Evolutionary conservation across 2,113 vertebrate genomes (phyloP).

Genomic region (Siphamia tubifer): DNA sequence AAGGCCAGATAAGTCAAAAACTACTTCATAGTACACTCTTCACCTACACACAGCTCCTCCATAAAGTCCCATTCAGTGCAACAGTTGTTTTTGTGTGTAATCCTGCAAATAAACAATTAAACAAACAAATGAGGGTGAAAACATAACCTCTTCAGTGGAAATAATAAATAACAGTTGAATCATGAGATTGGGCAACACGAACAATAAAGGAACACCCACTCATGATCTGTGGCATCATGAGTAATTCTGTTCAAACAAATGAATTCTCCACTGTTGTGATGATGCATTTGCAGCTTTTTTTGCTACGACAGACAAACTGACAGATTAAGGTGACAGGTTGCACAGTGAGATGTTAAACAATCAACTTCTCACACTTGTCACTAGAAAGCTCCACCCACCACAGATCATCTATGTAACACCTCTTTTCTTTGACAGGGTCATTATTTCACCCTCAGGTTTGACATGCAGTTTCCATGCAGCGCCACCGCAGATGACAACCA

Average conservation of each 20-base stretch:
- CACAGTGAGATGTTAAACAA: background rate
- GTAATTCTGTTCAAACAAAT: background rate
- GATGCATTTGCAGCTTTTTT: background rate
- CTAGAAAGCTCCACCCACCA: background rate
- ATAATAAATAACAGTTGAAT: too few species aligned
- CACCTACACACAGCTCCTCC: too few species aligned
- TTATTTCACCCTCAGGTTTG: conserved; percentile 37
- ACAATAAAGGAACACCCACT: background rate
- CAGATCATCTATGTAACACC: conserved; percentile 43
- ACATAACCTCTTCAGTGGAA: too few species aligned
- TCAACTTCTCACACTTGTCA: conserved; percentile 1
- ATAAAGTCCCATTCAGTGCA: too few species aligned
- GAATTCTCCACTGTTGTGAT: background rate
- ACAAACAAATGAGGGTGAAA: too few species aligned
- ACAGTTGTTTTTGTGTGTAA: too few species aligned
- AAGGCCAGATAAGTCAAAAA: too few species aligned
- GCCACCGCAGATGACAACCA: conserved; percentile 38
- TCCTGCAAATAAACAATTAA: too few species aligned
- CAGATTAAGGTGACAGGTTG: background rate
- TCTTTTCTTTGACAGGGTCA: conserved; percentile 50
- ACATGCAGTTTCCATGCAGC: conserved; percentile 6
- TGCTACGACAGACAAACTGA: background rate
- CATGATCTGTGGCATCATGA: background rate
- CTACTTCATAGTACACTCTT: too few species aligned
- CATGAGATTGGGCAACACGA: too few species aligned